Evolutionary conservation across 1,140 invertebrate genomes (phyloP).

Genomic region (Ganaspis sp.): DNA sequence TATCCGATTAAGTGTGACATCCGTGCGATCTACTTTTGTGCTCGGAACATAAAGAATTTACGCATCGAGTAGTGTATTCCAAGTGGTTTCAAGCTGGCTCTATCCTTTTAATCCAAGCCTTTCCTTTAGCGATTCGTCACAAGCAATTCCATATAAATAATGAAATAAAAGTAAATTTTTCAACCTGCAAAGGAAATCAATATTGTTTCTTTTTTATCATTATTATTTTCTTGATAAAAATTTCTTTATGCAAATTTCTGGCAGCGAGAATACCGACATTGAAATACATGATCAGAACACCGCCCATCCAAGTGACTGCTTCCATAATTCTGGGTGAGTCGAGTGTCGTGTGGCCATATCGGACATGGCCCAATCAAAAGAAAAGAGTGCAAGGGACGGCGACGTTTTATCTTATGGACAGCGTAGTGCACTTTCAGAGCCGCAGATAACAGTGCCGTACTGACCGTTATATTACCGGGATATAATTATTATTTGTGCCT

Average conservation of each 20-base stretch:
- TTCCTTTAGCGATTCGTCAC: conserved; percentile 15
- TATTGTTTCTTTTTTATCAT: too few species aligned
- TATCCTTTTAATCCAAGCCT: conserved; percentile 11
- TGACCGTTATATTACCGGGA: conserved; percentile 71
- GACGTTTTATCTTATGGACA: conserved; percentile 67
- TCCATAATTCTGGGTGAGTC: conserved; percentile 30
- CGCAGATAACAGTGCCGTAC: conserved; percentile 62
- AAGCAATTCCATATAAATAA: too few species aligned
- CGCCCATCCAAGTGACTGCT: conserved; percentile 25
- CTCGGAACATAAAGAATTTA: conserved; percentile 2
- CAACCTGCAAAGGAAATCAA: too few species aligned
- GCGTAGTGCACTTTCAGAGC: conserved; percentile 70
- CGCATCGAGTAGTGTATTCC: neutral
- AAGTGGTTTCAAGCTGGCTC: neutral
- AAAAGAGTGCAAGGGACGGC: conserved; percentile 58
- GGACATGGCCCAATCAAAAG: conserved; percentile 37
- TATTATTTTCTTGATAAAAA: neutral
- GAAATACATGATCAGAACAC: conserved; percentile 28
- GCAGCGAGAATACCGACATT: neutral
- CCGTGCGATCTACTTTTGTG: conserved; percentile 62
- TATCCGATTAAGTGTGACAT: conserved; percentile 69
- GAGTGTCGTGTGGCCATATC: conserved; percentile 7
- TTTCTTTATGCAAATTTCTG: neutral
- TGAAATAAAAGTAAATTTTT: neutral
- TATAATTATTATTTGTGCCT: conserved; percentile 73